These are phyloP conservation scores for Chiloscyllium plagiosum DNA, from an alignment of 2,113 vertebrate genomes.

Conservation along the genomic window DNA sequence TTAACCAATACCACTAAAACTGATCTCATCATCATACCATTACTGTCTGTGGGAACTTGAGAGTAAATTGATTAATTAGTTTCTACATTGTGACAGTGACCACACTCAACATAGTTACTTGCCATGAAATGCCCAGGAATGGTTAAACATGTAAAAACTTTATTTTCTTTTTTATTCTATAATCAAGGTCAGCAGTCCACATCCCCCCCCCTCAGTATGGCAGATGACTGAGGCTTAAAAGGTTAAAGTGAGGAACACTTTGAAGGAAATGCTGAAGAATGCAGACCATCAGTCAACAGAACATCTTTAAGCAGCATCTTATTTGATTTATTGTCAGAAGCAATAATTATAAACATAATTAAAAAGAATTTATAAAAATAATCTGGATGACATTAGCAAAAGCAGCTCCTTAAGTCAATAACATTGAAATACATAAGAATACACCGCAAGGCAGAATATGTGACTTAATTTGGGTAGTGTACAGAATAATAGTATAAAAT, in stretches of 20 bases:
- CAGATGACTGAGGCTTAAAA: background rate
- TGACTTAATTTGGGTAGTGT: background rate
- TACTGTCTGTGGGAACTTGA: background rate
- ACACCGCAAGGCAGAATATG: background rate
- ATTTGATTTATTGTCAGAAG: constrained; percentile 10
- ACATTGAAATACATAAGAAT: background rate
- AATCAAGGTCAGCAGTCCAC: background rate
- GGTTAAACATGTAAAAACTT: background rate
- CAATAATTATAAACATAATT: constrained; percentile 21
- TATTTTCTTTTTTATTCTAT: background rate
- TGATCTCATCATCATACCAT: background rate
- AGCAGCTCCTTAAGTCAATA: background rate
- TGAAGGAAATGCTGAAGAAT: background rate
- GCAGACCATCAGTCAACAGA: background rate
- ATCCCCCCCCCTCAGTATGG: background rate
- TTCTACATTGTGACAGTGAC: too few relatives aligned
- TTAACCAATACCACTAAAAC: background rate
- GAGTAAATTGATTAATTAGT: too few relatives aligned
- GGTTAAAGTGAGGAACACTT: background rate
- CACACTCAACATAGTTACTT: background rate
- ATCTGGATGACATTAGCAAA: constrained; percentile 28
- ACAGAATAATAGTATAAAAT: constrained; percentile 2
- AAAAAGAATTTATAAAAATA: constrained; percentile 33
- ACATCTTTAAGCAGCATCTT: constrained; percentile 1
- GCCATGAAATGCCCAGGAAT: background rate